phyloP scores from a whole-genome alignment of 2,888 invertebrate species.

The Congeria kusceri region DNA sequence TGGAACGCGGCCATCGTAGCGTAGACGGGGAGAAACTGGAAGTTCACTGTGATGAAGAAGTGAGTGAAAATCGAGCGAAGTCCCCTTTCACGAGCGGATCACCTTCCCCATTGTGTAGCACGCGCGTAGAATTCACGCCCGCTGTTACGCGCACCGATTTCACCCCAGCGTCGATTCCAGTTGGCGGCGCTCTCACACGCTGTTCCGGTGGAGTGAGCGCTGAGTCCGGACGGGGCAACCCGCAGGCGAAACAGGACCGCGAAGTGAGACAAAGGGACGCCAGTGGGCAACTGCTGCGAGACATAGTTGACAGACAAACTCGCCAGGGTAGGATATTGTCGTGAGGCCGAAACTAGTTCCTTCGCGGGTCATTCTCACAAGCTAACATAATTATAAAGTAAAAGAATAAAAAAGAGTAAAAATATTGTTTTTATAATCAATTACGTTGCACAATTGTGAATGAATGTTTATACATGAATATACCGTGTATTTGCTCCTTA shows the following conservation, averaged over 20 bases:
- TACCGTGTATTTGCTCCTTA: no score
- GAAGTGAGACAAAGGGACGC: slow-evolving; percentile 19
- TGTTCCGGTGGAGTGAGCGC: slow-evolving; percentile 3
- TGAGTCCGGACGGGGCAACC: slow-evolving; percentile 35
- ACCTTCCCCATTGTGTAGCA: neutral
- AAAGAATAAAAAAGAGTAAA: no score
- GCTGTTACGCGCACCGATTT: neutral
- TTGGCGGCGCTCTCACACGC: neutral
- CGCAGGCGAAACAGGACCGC: slow-evolving; percentile 36
- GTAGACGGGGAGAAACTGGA: neutral
- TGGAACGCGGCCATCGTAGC: no score
- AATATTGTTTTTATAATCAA: no score
- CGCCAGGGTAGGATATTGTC: no score
- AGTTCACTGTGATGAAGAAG: neutral
- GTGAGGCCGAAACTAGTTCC: no score
- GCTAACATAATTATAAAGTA: no score
- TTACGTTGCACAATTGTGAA: no score
- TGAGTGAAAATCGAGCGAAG: neutral
- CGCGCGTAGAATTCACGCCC: neutral
- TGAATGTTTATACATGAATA: no score
- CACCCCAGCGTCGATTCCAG: neutral
- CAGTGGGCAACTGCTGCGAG: no score
- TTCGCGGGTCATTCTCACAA: no score
- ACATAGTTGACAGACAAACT: no score
- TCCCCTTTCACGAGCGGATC: neutral